Conservation (phyloP, 2,113 vertebrate genomes). For the Budorcas taxicolor region DNA sequence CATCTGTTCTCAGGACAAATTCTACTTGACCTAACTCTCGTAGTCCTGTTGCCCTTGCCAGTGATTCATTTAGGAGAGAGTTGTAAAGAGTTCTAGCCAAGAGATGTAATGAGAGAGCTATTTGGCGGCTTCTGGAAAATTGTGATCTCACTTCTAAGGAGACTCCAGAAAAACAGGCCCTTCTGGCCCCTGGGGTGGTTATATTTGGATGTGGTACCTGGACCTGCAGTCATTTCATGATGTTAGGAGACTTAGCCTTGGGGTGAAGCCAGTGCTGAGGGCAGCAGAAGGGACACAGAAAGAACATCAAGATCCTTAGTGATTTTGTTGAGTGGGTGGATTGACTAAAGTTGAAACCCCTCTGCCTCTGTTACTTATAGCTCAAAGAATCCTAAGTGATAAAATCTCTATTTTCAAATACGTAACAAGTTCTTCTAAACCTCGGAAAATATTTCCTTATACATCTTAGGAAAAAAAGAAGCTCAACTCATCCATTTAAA, state of each 20-base stretch:
- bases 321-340: neutral
- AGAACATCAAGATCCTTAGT: neutral
- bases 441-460: neutral
- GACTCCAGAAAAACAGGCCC: neutral
- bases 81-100: neutral
- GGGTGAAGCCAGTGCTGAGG: neutral
- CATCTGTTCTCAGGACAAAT: neutral
- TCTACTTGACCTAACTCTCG: neutral
- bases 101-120: neutral
- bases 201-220: neutral
- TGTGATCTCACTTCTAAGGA: neutral
- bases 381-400: neutral
- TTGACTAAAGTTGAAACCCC: neutral
- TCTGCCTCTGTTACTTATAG: neutral
- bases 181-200: neutral
- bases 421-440: neutral
- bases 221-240: neutral
- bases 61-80: neutral
- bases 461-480: neutral
- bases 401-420: neutral
- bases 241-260: neutral
- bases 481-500: neutral
- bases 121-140: neutral
- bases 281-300: neutral
- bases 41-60: neutral